Evolutionary conservation across 2,888 invertebrate species (phyloP), one percentile per base, ranked within the genome.

Genomic region (Caenorhabditis wallacei): DNA sequence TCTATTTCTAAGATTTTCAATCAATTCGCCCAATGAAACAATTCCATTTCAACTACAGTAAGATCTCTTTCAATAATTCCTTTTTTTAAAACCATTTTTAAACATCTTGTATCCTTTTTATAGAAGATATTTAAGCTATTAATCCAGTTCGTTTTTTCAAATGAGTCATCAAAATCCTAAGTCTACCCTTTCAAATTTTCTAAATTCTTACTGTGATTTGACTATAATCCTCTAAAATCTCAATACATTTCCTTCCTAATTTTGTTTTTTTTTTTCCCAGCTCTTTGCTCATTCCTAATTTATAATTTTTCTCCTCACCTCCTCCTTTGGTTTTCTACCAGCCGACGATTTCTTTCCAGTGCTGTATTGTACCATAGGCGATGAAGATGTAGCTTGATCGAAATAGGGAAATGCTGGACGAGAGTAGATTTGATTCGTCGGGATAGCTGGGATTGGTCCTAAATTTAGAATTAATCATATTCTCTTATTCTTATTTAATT

Each of bases 321-420:
- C 69, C 24, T 78, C 82, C 24, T 76, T 82, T 4, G 82, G 82
- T 76, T 78, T 82, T 69, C 82, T 70, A 10, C 82, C 82, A 24
- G 78, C 69, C 63, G 75, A 56, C 43, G 82, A 69, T 40, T 78
- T 82, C 30, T 82, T 82, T 51, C 54, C 59, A 1, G 68, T 51
- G 40, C 53, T 78, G 61, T 78, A 82, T 35, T 78, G 78, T 54
- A 82, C 82, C 82, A 82, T 82, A 82, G 70, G 78, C 78, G 72
- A 51, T 2, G 79, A 69, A 18, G 69, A 53, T 10, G 70, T 35
- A 24, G 78, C 51, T 22, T 53, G 16, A 54, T 71, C 76, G 16
- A 82, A 78, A 40, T 78, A 78, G 7, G 57, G 24, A 46, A 78
- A 78, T 8, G 75, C 20, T 7, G 71, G 26, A 16, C 74, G 66